These are phyloP conservation scores for Lysiphlebus fabarum DNA, from an alignment of 1,140 invertebrate species.

Conservation along the genomic window DNA sequence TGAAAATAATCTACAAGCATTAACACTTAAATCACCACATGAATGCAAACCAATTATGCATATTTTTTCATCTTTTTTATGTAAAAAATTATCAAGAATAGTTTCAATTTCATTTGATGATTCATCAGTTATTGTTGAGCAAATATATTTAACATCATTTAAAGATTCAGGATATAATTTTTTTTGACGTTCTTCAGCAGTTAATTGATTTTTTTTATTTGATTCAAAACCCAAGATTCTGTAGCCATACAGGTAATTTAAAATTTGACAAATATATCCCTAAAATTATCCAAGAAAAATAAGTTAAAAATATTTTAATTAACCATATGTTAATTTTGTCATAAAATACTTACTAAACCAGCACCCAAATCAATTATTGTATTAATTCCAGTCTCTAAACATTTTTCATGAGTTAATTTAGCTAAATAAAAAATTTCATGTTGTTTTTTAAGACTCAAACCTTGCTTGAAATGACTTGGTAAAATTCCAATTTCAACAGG, in stretches of 20 bases:
- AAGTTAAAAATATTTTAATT: neutral
- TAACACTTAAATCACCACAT: slow-evolving; percentile 78
- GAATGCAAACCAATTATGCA: slow-evolving; percentile 74
- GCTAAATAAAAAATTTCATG: slow-evolving; percentile 67
- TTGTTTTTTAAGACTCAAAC: slow-evolving; percentile 63
- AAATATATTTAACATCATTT: slow-evolving; percentile 58
- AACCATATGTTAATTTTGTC: slow-evolving; percentile 1
- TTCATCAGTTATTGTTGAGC: slow-evolving; percentile 56
- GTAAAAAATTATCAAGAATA: slow-evolving; percentile 49
- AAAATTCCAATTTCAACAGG: slow-evolving; percentile 24
- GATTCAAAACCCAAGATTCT: slow-evolving; percentile 74
- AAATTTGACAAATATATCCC: slow-evolving; percentile 74
- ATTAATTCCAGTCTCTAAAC: slow-evolving; percentile 51
- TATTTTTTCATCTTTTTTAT: slow-evolving; percentile 36
- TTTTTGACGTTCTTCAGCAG: slow-evolving; percentile 62
- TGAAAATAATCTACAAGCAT: slow-evolving; percentile 69
- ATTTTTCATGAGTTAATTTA: slow-evolving; percentile 58
- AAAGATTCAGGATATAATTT: slow-evolving; percentile 56
- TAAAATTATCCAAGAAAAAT: slow-evolving; percentile 29
- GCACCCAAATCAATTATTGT: slow-evolving; percentile 78
- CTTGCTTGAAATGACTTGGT: slow-evolving; percentile 42
- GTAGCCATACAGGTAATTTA: slow-evolving; percentile 63
- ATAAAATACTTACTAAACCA: slow-evolving; percentile 62
- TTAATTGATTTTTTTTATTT: slow-evolving; percentile 59
- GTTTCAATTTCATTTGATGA: slow-evolving; percentile 53